Conservation (phyloP, 2,888 invertebrate genomes). For the Nemurella pictetii region DNA sequence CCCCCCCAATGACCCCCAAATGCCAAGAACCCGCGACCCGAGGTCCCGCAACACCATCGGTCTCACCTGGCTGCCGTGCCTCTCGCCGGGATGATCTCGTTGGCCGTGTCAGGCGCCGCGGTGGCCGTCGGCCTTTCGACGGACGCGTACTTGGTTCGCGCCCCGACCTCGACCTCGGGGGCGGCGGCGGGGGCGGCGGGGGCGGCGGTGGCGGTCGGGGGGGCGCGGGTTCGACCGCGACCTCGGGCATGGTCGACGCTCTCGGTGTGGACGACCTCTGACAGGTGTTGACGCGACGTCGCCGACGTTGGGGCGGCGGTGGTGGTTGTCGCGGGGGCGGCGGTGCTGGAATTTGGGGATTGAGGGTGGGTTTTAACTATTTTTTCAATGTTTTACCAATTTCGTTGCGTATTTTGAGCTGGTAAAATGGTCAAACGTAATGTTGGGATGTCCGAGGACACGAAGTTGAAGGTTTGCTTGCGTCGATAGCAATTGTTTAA, state of each 20-base stretch:
- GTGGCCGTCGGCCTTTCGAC: conserved; percentile 55
- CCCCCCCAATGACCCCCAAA: too few relatives aligned
- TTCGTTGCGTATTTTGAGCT: too few relatives aligned
- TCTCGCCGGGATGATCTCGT: conserved; percentile 62
- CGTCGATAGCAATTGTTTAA: too few relatives aligned
- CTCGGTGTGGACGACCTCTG: conserved; percentile 12
- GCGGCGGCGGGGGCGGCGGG: conserved; percentile 37
- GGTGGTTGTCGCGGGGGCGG: conserved; percentile 43
- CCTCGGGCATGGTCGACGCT: conserved; percentile 22
- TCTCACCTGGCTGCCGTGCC: conserved; percentile 11
- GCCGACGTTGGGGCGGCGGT: conserved; percentile 53
- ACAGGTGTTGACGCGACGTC: conserved; percentile 34
- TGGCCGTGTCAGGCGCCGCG: conserved; percentile 64
- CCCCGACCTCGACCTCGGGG: conserved; percentile 30
- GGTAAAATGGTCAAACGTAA: too few relatives aligned
- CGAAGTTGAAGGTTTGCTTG: too few relatives aligned
- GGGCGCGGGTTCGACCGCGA: conserved; percentile 22
- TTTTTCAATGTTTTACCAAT: too few relatives aligned
- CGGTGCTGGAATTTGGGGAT: conserved; percentile 16
- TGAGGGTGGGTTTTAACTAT: too few relatives aligned
- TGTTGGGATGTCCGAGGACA: too few relatives aligned
- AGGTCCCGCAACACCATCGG: neutral
- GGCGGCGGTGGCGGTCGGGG: conserved; percentile 31
- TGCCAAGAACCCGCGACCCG: too few relatives aligned
- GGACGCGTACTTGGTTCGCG: conserved; percentile 57